A percentile compares a stretch with the other conserved stretches of the same genome.
Evolutionary conservation across 2,888 invertebrate species (phyloP).

Genomic region (Mactromeris polynyma): DNA sequence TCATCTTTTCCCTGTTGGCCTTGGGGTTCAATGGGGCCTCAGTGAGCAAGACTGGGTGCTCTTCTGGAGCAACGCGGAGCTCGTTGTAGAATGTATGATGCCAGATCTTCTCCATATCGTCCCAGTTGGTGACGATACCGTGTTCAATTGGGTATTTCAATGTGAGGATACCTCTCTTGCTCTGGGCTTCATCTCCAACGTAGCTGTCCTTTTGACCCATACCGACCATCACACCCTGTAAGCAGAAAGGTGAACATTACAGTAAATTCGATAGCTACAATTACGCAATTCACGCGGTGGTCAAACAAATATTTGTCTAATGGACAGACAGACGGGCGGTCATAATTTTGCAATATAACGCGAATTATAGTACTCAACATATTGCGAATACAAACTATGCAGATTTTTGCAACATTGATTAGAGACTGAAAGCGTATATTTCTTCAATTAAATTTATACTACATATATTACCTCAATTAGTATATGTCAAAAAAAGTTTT

Average conservation of each 20-base stretch:
- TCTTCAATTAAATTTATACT: too few species aligned
- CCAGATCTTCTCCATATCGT: slow-evolving; percentile 65
- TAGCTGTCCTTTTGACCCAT: slow-evolving; percentile 99
- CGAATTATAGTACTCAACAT: too few species aligned
- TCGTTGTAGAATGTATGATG: slow-evolving; percentile 63
- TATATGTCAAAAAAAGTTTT: too few species aligned
- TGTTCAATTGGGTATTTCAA: slow-evolving; percentile 62
- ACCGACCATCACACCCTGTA: slow-evolving; percentile 93
- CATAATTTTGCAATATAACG: too few species aligned
- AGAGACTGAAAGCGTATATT: too few species aligned
- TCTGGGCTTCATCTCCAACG: slow-evolving; percentile 98
- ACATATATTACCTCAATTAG: too few species aligned
- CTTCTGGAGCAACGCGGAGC: slow-evolving; percentile 61
- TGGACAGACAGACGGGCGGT: too few species aligned
- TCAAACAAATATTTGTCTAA: too few species aligned
- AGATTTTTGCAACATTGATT: too few species aligned
- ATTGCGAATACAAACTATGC: too few species aligned
- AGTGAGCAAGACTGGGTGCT: slow-evolving; percentile 87
- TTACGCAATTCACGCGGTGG: not conserved
- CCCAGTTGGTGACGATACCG: slow-evolving; percentile 65
- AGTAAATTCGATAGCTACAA: not conserved
- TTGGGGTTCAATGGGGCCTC: slow-evolving; percentile 97
- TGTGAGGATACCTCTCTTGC: slow-evolving; percentile 89
- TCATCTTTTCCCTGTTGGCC: slow-evolving; percentile 97
- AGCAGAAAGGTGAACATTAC: not conserved